Conservation (phyloP, 2,113 vertebrate species). For the Cromileptes altivelis region DNA sequence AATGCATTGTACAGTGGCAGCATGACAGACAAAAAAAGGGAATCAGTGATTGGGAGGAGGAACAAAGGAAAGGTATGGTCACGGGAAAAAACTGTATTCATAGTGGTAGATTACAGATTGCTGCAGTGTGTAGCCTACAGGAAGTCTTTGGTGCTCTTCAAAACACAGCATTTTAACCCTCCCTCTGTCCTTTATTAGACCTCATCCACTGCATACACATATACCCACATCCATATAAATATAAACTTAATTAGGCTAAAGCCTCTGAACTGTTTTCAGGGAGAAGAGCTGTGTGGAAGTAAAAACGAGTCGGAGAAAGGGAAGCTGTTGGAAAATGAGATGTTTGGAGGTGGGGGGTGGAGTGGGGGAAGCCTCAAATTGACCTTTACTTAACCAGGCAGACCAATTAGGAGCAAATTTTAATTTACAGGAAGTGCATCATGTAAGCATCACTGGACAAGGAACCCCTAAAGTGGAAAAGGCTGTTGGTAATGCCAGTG, state of each 20-base stretch:
- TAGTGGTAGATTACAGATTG: slow-evolving; percentile 8
- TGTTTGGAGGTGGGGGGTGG: no score
- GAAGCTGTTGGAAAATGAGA: background rate
- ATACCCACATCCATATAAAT: background rate
- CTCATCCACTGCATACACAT: background rate
- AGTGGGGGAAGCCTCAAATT: background rate
- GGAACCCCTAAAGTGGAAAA: background rate
- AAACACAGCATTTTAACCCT: background rate
- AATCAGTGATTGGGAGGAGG: slow-evolving; percentile 29
- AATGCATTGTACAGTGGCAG: background rate
- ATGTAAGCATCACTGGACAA: slow-evolving; percentile 2
- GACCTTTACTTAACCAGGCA: slow-evolving; percentile 30
- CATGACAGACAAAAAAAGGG: slow-evolving; percentile 8
- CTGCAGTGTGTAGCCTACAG: background rate
- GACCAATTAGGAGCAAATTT: slow-evolving; percentile 34
- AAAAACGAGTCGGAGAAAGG: slow-evolving; percentile 50
- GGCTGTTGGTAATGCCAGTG: background rate
- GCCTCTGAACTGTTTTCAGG: slow-evolving; percentile 72
- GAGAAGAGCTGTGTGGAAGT: slow-evolving; percentile 41
- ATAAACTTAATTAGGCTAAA: slow-evolving; percentile 70
- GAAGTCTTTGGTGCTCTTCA: slow-evolving; percentile 17
- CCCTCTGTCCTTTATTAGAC: slow-evolving; percentile 33
- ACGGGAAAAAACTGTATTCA: slow-evolving; percentile 20
- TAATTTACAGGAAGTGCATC: slow-evolving; percentile 2
- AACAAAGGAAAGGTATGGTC: background rate